phyloP scores from a whole-genome alignment of 2,888 invertebrate genomes.

The Dinocampus coccinellae region DNA sequence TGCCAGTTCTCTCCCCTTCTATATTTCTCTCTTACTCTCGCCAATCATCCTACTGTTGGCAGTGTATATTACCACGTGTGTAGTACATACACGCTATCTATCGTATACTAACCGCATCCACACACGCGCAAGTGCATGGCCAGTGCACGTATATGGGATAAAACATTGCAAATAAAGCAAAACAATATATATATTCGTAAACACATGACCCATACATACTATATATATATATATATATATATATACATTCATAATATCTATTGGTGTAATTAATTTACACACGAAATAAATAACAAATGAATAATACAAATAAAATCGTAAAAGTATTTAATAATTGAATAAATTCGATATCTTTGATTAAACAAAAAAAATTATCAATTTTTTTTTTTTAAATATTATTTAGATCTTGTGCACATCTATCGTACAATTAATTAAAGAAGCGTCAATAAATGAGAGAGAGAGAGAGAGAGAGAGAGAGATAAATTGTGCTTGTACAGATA shows the following conservation, averaged over 20 bases:
- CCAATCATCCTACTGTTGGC: conserved; percentile 13
- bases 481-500: conserved; percentile 34
- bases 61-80: conserved; percentile 31
- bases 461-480: conserved; percentile 55
- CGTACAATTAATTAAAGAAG: conserved; percentile 56
- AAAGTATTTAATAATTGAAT: no score
- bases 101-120: conserved; percentile 7
- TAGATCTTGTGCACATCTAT: conserved; percentile 32
- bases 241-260: no score
- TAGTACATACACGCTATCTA: conserved; percentile 32
- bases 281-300: neutral
- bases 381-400: no score
- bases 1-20: conserved; percentile 55
- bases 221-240: neutral
- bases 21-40: conserved; percentile 13
- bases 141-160: neutral
- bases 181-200: neutral
- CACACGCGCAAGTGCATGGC: conserved; percentile 13
- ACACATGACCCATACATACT: no score
- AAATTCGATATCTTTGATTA: no score
- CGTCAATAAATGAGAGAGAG: conserved; percentile 59
- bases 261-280: no score
- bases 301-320: neutral
- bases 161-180: neutral
- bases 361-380: no score